A percentile compares a stretch with the other conserved stretches of the same genome.
phyloP scores from a whole-genome alignment of 2,888 invertebrate species.

The Dromius quadrimaculatus region DNA sequence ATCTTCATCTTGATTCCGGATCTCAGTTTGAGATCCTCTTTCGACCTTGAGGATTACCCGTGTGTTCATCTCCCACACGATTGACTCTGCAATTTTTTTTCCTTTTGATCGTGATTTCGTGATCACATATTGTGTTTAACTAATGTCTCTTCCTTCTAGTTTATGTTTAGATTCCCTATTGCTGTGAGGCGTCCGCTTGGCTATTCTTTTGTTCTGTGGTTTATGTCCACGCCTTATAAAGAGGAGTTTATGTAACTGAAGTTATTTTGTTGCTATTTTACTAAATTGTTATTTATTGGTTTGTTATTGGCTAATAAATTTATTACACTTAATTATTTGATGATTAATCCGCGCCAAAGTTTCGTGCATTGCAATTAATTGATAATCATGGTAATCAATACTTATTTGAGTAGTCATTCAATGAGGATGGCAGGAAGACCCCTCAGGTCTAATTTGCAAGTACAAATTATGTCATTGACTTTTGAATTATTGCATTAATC shows the following conservation, averaged over 20 bases:
- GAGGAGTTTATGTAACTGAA: background rate
- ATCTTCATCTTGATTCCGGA: conserved; percentile 1
- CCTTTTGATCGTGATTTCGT: conserved; percentile 2
- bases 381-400: background rate
- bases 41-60: conserved; percentile 31
- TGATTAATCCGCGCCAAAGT: too few species aligned
- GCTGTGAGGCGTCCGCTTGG: background rate
- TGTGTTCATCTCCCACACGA: conserved; percentile 25
- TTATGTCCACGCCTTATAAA: conserved; percentile 8
- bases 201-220: conserved; percentile 3
- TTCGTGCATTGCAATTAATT: too few species aligned
- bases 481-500: too few species aligned
- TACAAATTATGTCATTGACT: too few species aligned
- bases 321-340: too few species aligned
- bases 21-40: background rate
- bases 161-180: conserved; percentile 7
- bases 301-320: conserved; percentile 3
- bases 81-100: conserved; percentile 13
- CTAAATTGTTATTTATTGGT: conserved; percentile 11
- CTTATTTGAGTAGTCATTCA: background rate
- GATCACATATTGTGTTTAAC: too few species aligned
- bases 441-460: too few species aligned
- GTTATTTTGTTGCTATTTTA: background rate
- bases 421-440: too few species aligned
- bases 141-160: conserved; percentile 3